Conservation (phyloP, 2,888 invertebrate species). For the Mesoligia furuncula region DNA sequence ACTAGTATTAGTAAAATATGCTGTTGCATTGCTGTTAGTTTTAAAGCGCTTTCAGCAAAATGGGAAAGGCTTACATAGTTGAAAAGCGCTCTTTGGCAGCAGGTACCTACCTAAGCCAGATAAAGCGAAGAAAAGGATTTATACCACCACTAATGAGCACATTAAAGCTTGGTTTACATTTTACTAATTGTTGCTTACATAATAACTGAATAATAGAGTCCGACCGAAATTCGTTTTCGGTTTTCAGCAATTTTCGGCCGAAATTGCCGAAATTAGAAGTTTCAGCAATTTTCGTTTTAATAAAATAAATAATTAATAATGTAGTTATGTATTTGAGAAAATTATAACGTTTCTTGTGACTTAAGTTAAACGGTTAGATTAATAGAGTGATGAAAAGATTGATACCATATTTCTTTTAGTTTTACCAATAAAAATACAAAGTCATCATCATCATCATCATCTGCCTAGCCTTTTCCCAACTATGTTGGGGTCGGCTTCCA, state of each 20-base stretch:
- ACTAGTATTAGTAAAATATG: neutral
- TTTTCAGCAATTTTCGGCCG: neutral
- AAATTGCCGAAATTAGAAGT: neutral
- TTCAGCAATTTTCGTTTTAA: no score
- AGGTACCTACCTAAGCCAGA: constrained; percentile 20
- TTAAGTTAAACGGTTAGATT: no score
- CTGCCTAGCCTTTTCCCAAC: no score
- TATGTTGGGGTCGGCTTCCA: no score
- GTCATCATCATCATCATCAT: no score
- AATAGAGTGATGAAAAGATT: no score
- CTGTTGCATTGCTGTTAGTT: neutral
- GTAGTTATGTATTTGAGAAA: no score
- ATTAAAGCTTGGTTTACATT: neutral
- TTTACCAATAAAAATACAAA: no score
- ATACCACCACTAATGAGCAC: constrained; percentile 9
- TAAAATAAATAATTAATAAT: no score
- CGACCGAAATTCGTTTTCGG: no score
- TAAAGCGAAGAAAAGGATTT: constrained; percentile 10
- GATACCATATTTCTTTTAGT: no score
- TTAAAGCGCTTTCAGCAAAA: constrained; percentile 25
- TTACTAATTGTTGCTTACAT: constrained; percentile 5
- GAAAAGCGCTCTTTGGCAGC: constrained; percentile 26
- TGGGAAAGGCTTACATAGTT: constrained; percentile 12
- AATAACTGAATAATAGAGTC: neutral
- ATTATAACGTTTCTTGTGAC: no score